Base-by-base conservation (phyloP, 2,797 vertebrate species). In the Acropternis orthonyx region DNA sequence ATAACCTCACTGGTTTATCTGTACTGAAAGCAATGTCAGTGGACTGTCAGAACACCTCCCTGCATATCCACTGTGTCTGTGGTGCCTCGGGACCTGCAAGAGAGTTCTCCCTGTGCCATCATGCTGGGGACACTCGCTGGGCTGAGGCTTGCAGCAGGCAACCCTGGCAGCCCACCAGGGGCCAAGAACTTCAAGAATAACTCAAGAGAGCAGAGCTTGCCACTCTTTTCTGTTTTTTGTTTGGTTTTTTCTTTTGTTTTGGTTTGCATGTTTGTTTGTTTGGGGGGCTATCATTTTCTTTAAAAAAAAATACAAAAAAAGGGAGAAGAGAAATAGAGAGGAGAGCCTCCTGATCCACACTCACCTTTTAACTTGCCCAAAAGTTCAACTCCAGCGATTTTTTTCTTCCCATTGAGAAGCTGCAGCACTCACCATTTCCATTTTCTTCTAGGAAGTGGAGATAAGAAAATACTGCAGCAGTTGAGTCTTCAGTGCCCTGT, bases 1-100 rank as follows among this genome's bases (percentile, higher is more conserved):
- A 96, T 96, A 95, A 87, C 91, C 94, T 54, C 22, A 0, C 66
- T 14, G 37, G 63, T 67, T 93, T 92, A 89, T 95, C 94, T 73
- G 83, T 24, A 51, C 55, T 61, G 91, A 74, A 90, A 87, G 93
- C 0, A 0, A 43, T 90, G 95, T 94, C 94, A 97, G 76, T 85
- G 1, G 79, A 65, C 71, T 87, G 83, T 79, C 89, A 90, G 80
- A 61, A 34, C 88, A 52, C 79, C 66, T 90, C 63, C 26, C 27
- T 6, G 62, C 34, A 2, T 11, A 71, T 14, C 69, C 1, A 1
- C 10, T 0, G 0, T 4, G 6, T n/a, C 75, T 0, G 0, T 28
- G 63, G 48, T 1, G 2, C 52, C 30, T 30, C 3, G 0, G 73
- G 49, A 39, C 36, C 0, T 18, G 59, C 1, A 0, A 0, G 4